Percentiles rank a stretch among this genome's conserved stretches.
These are phyloP conservation scores for Montipora capricornis DNA, from an alignment of 64 coral and sea anemone species.

Conservation along the genomic window DNA sequence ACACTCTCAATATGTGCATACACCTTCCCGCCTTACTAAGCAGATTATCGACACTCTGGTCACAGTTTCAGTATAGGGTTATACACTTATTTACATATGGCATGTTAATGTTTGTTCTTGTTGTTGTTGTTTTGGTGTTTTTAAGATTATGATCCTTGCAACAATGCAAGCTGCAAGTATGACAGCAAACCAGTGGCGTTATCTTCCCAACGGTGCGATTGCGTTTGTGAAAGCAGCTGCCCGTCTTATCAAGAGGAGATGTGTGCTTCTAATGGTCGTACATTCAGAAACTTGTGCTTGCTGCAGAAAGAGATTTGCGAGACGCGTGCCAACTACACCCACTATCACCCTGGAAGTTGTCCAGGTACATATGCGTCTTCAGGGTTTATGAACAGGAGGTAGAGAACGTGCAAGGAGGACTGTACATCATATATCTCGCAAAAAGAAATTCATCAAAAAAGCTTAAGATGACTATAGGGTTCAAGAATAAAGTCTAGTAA, in stretches of 20 bases:
- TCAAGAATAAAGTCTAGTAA: no score
- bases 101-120: no score
- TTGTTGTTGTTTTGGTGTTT: not conserved
- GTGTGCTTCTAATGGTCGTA: conserved; percentile 51
- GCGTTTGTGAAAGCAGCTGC: conserved; percentile 46
- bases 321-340: conserved; percentile 23
- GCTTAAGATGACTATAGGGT: no score
- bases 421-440: no score
- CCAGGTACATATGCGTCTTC: not conserved
- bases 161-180: conserved; percentile 34
- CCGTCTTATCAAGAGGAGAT: conserved; percentile 68
- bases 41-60: no score
- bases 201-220: conserved; percentile 23
- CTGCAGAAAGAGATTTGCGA: conserved; percentile 69
- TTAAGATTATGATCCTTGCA: conserved; percentile 64
- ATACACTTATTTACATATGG: no score
- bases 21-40: no score
- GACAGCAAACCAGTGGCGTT: conserved; percentile 42
- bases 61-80: no score
- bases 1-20: no score
- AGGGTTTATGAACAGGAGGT: no score
- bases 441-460: no score
- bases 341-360: conserved; percentile 32
- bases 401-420: no score
- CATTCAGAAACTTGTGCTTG: conserved; percentile 66